A percentile compares a stretch with the other conserved stretches of the same genome.
These are phyloP conservation scores for Charanyca ferruginea DNA, from an alignment of 2,888 invertebrate species.

Conservation along the genomic window DNA sequence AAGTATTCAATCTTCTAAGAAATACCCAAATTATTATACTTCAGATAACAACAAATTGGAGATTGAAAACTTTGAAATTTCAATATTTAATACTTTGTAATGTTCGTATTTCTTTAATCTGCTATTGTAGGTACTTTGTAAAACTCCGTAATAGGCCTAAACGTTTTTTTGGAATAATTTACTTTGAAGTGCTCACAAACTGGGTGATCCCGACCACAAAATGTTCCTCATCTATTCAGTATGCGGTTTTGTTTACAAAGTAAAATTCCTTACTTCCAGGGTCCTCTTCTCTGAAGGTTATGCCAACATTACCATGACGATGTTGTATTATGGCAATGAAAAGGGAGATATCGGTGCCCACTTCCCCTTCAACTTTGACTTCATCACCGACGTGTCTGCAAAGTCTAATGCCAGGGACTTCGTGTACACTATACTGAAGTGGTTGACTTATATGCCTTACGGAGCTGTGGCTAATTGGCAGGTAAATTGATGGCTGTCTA, in stretches of 20 bases:
- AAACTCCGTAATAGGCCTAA: constrained; percentile 3
- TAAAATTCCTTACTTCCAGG: constrained; percentile 68
- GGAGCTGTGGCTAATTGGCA: constrained; percentile 92
- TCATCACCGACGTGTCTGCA: constrained; percentile 87
- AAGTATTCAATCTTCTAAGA: constrained; percentile 50
- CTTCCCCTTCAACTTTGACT: constrained; percentile 93
- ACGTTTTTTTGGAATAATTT: neutral
- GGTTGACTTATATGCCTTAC: constrained; percentile 91
- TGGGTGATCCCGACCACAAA: no score
- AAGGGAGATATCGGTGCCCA: constrained; percentile 86
- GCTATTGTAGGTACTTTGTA: constrained; percentile 19
- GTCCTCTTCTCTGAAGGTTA: constrained; percentile 92
- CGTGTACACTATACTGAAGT: constrained; percentile 88
- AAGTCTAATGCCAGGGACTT: constrained; percentile 86
- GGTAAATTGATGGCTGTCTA: constrained; percentile 75
- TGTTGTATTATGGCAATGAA: constrained; percentile 92
- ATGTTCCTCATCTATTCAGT: neutral
- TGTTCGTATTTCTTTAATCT: constrained; percentile 37
- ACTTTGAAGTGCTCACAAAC: neutral
- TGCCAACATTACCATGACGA: constrained; percentile 88
- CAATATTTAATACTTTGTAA: constrained; percentile 38
- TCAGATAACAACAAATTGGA: constrained; percentile 42
- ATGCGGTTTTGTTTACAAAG: neutral
- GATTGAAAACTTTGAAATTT: constrained; percentile 51
- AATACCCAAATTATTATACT: constrained; percentile 50